Evolutionary conservation across 1,140 invertebrate genomes (phyloP), one percentile per base, ranked within the genome.

Genomic region (Habropoda laboriosa): DNA sequence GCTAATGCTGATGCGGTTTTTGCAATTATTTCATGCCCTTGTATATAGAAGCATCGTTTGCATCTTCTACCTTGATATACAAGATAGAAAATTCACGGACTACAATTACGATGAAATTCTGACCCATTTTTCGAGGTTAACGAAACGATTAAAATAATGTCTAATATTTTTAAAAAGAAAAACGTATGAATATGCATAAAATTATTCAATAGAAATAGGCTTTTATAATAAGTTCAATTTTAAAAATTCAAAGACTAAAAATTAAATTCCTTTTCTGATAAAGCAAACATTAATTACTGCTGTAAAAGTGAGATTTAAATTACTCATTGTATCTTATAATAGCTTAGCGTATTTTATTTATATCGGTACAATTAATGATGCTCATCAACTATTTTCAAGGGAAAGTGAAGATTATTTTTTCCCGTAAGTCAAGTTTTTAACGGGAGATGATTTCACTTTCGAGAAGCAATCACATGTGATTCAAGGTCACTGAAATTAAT

Each of bases 1-100:
- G 5, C 40, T 42, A 12, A 27, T 72, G 58, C 77, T n/a, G n/a
- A n/a, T 84, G 80, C 86, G 82, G 27, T 85, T 86, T 86, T 82
- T 68, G 40, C 76, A 86, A 85, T 87, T 78, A 86, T 86, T 75
- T 60, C 30, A 47, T 60, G 64, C 64, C 66, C 66, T 71, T 40
- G 30, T 45, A 10, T 53, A 53, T 64, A 38, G 55, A 16, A 64
- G 12, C 21, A 10, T 45, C 8, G 27, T 35, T 60, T 35, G 35
- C 38, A 53, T 66, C 51, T 35, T 71, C 35, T 40, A 30, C 51
- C 49, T 38, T 32, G 38, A 72, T 66, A 70, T 42, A 58, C 38
- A 58, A 66, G 71, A 55, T 8, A 58, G 45, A 58, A 66, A 78
- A 55, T 8, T 63, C 27, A 45, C 10, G 49, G 21, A 75, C 49